phyloP scores from a whole-genome alignment of 2,888 invertebrate genomes.

The Strigamia maritima region DNA sequence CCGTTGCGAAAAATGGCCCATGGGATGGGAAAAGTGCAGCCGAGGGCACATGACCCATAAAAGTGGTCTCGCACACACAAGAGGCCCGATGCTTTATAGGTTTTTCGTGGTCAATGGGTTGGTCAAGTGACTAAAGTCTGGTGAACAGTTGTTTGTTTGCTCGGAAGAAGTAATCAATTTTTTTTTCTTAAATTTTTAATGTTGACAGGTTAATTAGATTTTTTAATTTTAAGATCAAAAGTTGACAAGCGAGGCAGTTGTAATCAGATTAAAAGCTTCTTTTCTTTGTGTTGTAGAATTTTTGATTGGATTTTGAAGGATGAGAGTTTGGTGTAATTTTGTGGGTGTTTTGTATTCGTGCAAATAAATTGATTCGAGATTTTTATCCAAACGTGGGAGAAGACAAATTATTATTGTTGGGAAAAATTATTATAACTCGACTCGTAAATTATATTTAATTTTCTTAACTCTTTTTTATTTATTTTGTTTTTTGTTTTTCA shows the following conservation, averaged over 20 bases:
- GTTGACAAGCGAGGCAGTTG: constrained; percentile 15
- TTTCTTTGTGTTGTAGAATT: neutral
- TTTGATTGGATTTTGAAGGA: neutral
- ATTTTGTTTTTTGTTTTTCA: constrained; percentile 44
- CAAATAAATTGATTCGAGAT: constrained; percentile 14
- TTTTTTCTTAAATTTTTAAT: neutral
- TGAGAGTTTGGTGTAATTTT: neutral
- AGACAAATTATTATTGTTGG: neutral
- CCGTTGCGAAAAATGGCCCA: neutral
- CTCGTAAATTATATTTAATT: neutral
- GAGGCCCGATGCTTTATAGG: neutral
- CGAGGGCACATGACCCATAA: neutral
- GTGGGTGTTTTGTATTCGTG: constrained; percentile 6
- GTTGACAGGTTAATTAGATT: constrained; percentile 13
- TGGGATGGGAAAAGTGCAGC: constrained; percentile 3
- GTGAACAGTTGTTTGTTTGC: neutral
- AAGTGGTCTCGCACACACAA: neutral
- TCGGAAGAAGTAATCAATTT: constrained; percentile 9
- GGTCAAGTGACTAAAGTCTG: neutral
- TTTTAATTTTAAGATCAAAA: neutral
- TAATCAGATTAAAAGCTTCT: constrained; percentile 19
- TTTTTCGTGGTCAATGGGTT: neutral
- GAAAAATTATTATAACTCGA: neutral
- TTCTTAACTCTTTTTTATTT: neutral
- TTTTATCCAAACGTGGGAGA: neutral